Evolutionary conservation across 2,888 invertebrate genomes (phyloP), one percentile per base, ranked within the genome.

Genomic region (Chesias legatella): DNA sequence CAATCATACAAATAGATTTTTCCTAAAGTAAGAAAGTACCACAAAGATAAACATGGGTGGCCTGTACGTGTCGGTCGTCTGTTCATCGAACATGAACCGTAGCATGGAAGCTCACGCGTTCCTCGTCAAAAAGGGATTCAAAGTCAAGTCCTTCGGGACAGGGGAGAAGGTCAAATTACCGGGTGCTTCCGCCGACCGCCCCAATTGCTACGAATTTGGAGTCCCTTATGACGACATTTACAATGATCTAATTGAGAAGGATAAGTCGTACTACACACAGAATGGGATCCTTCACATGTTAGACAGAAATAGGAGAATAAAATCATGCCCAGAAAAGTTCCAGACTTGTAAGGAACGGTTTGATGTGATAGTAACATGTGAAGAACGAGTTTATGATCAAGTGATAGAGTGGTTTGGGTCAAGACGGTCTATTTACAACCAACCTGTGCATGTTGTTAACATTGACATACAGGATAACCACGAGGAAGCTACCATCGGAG

Each of bases 41-140:
- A 22, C 9, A 26, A 7, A 21, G 6, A 13, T 13, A 17, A 25
- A n/a, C 10, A 56, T 36, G 79, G 70, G 67, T 42, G 82, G 92
- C 63, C 61, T 95, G 60, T 93, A 91, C 66, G 92, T 99, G 63
- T 99, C 99, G 11, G 98, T 99, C 38, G 96, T 98, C 58, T 99
- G 99, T 88, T 99, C 99, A 6, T 98, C 98, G 68, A 99, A 99
- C 79, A 99, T 99, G 97, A 99, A 99, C 75, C 91, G 99, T 43
- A 98, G 98, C 66, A 99, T 99, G 99, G 99, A 99, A 88, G 99
- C 99, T 8, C 99, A 99, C 88, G 96, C 96, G 43, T 98, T 98
- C 80, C 88, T 99, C 32, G 95, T 97, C 39, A 99, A 99, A 88
- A 98, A 98, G 69, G 99, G 99, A 7, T 99, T 96, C 73, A 93